These are phyloP conservation scores for Drosophila hamatofila DNA, from an alignment of 2,888 invertebrate species.

Conservation along the genomic window DNA sequence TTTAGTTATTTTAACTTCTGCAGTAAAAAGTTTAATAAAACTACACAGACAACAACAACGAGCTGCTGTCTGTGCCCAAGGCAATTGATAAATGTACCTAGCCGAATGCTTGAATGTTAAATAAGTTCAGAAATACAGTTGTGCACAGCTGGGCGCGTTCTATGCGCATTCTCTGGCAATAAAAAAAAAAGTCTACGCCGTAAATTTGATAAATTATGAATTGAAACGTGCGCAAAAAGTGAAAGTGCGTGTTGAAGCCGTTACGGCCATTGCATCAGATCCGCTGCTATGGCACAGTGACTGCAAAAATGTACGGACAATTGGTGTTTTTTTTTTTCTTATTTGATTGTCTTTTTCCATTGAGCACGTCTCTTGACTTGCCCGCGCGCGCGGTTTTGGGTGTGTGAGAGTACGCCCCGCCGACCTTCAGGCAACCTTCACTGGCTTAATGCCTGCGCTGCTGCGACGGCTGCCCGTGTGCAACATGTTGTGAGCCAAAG, in stretches of 20 bases:
- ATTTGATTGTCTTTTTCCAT: neutral
- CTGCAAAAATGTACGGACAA: slow-evolving; percentile 14
- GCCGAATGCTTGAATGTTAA: neutral
- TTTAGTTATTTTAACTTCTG: slow-evolving; percentile 46
- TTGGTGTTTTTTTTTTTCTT: neutral
- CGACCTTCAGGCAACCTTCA: slow-evolving; percentile 85
- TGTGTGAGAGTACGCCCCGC: slow-evolving; percentile 56
- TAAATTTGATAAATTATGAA: slow-evolving; percentile 47
- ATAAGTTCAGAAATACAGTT: slow-evolving; percentile 5
- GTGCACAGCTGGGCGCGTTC: slow-evolving; percentile 19
- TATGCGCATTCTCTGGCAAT: slow-evolving; percentile 11
- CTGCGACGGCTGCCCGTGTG: slow-evolving; percentile 36
- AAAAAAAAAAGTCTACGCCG: slow-evolving; percentile 20
- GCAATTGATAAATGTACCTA: neutral
- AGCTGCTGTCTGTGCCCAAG: slow-evolving; percentile 3
- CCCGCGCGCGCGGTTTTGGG: slow-evolving; percentile 16
- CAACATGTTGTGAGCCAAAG: slow-evolving; percentile 55
- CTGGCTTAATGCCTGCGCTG: slow-evolving; percentile 42
- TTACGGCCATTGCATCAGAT: slow-evolving; percentile 15
- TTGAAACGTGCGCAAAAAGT: slow-evolving; percentile 54
- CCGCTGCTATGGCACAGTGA: neutral
- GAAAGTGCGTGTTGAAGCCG: slow-evolving; percentile 60
- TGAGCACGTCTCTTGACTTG: slow-evolving; percentile 31
- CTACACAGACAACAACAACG: neutral
- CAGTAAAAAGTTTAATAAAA: slow-evolving; percentile 19